These are phyloP conservation scores for Hoplostethus mediterraneus DNA, from an alignment of 2,797 vertebrate species.

Conservation along the genomic window DNA sequence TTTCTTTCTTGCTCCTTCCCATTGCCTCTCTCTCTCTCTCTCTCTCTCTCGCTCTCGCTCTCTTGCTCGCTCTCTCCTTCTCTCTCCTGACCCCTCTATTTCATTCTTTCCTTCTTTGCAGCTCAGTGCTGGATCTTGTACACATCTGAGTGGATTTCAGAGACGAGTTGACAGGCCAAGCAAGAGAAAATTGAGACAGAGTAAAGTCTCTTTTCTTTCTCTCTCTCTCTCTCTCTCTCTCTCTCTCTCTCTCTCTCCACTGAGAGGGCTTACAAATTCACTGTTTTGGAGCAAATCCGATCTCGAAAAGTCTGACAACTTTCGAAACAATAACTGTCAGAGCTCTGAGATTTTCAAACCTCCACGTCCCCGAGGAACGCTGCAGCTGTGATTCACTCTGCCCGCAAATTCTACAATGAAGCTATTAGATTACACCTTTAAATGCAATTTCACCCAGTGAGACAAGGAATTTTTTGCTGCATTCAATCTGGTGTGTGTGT, in stretches of 20 bases:
- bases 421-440: conserved; percentile 73
- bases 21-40: neutral
- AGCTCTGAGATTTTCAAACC: conserved; percentile 46
- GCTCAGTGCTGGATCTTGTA: conserved; percentile 28
- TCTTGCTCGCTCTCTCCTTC: conserved; percentile 30
- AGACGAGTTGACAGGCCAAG: conserved; percentile 56
- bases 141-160: conserved; percentile 58
- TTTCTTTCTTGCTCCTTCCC: conserved; percentile 38
- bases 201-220: conserved; percentile 35
- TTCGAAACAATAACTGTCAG: conserved; percentile 51
- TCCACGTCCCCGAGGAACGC: conserved; percentile 46
- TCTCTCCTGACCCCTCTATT: conserved; percentile 56
- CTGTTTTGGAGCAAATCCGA: conserved; percentile 57
- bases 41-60: neutral
- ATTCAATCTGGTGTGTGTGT: conserved; percentile 41
- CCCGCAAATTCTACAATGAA: conserved; percentile 24
- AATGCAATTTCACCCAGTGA: conserved; percentile 69
- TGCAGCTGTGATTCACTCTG: conserved; percentile 48
- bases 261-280: conserved; percentile 48
- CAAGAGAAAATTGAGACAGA: conserved; percentile 52
- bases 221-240: neutral
- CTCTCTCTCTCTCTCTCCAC: conserved; percentile 33
- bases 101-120: conserved; percentile 49
- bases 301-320: conserved; percentile 54
- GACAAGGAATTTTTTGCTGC: conserved; percentile 64